Evolutionary conservation across 2,113 vertebrate genomes (phyloP).

Genomic region (Tachysurus vachellii): DNA sequence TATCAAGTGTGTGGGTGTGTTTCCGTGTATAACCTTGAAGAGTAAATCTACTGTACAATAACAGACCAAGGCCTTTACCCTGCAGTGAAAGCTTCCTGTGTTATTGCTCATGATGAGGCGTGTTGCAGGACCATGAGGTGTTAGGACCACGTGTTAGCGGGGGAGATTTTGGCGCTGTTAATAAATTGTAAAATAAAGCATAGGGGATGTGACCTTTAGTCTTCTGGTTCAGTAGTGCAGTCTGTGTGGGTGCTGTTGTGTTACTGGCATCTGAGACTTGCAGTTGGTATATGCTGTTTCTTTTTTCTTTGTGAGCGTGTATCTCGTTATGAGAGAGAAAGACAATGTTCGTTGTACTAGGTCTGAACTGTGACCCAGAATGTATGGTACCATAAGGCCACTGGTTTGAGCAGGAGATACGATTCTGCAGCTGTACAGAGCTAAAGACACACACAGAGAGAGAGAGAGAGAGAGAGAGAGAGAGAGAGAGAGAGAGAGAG

Average conservation of each 20-base stretch:
- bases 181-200: constrained; percentile 10
- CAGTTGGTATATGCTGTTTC: neutral
- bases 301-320: neutral
- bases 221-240: neutral
- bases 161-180: neutral
- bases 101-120: constrained; percentile 6
- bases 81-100: neutral
- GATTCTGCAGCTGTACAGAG: neutral
- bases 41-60: constrained; percentile 29
- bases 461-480: neutral
- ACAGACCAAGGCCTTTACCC: neutral
- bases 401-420: neutral
- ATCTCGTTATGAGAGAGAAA: constrained; percentile 34
- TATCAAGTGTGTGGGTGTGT: constrained; percentile 30
- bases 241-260: constrained; percentile 2
- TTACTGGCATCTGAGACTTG: neutral
- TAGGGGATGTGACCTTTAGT: constrained; percentile 24
- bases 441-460: constrained; percentile 20
- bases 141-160: neutral
- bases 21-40: neutral
- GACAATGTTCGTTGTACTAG: constrained; percentile 14
- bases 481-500: neutral
- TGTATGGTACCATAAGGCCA: constrained; percentile 22
- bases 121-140: constrained; percentile 24
- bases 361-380: constrained; percentile 12